Evolutionary conservation across 2,888 invertebrate genomes (phyloP).

Genomic region (Plebejus anna): DNA sequence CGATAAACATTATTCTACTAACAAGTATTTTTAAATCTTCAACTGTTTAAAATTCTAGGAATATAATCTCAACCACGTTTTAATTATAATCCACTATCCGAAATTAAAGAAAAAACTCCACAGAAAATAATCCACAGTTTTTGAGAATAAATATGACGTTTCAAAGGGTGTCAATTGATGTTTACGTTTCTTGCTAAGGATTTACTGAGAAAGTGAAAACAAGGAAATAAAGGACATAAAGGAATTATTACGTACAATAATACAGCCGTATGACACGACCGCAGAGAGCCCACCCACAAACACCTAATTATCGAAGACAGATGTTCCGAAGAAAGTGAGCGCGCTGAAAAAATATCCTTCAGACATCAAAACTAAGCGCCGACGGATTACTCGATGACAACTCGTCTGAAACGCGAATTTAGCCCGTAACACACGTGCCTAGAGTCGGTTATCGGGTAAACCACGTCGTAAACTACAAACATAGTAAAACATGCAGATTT

Average conservation of each 20-base stretch:
- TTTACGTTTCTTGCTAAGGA: constrained; percentile 60
- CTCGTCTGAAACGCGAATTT: constrained; percentile 28
- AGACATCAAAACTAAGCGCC: constrained; percentile 75
- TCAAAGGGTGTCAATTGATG: constrained; percentile 57
- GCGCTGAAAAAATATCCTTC: constrained; percentile 60
- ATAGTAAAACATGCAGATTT: constrained; percentile 25
- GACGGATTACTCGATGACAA: constrained; percentile 57
- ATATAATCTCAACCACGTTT: constrained; percentile 8
- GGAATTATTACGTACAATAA: constrained; percentile 59
- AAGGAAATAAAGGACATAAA: constrained; percentile 61
- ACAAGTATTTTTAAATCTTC: not conserved
- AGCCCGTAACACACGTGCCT: constrained; percentile 33
- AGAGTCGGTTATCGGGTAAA: constrained; percentile 33
- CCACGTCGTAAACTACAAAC: constrained; percentile 22
- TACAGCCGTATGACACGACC: constrained; percentile 49
- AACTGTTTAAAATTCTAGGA: not conserved
- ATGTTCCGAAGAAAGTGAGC: constrained; percentile 67
- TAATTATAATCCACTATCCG: constrained; percentile 14
- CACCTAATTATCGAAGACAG: constrained; percentile 68
- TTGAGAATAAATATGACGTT: constrained; percentile 11
- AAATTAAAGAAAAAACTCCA: constrained; percentile 22
- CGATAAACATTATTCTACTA: not conserved
- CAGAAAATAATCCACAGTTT: constrained; percentile 23
- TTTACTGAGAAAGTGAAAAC: constrained; percentile 73
- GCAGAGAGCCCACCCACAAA: constrained; percentile 61